These are phyloP conservation scores for Eristalinus aeneus DNA, from an alignment of 2,888 invertebrate species.

Conservation along the genomic window DNA sequence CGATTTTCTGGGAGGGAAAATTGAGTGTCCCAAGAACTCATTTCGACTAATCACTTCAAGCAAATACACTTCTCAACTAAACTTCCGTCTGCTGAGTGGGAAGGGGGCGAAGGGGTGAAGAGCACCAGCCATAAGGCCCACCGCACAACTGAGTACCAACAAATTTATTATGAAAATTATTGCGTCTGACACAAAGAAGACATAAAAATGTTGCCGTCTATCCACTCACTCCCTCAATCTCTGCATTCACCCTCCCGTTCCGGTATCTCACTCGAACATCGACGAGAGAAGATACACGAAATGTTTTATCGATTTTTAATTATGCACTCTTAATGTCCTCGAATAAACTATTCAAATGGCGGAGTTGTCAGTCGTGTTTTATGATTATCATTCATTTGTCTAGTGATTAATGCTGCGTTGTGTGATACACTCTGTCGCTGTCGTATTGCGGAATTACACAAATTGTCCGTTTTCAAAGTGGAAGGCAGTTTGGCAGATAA, in stretches of 20 bases:
- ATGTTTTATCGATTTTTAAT: slow-evolving; percentile 64
- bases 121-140: not conserved
- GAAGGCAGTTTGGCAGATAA: not conserved
- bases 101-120: no score
- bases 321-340: slow-evolving; percentile 41
- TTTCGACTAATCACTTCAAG: not conserved
- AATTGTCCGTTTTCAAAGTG: slow-evolving; percentile 48
- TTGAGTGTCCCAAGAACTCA: not conserved
- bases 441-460: slow-evolving; percentile 54
- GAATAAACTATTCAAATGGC: slow-evolving; percentile 32
- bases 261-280: not conserved
- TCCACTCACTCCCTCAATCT: not conserved
- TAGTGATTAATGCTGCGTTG: slow-evolving; percentile 13
- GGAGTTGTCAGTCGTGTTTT: slow-evolving; percentile 51
- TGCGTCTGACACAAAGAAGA: slow-evolving; percentile 25
- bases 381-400: slow-evolving; percentile 44
- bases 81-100: not conserved
- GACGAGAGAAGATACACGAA: slow-evolving; percentile 1
- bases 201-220: slow-evolving; percentile 5
- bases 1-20: not conserved
- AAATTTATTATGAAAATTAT: slow-evolving; percentile 32
- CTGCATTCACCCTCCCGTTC: not conserved
- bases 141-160: not conserved
- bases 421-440: not conserved
- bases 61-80: not conserved